Percentiles rank a stretch among this genome's conserved stretches.
Conservation (phyloP, 2,888 invertebrate genomes). For the Agrilus cyanescens region DNA sequence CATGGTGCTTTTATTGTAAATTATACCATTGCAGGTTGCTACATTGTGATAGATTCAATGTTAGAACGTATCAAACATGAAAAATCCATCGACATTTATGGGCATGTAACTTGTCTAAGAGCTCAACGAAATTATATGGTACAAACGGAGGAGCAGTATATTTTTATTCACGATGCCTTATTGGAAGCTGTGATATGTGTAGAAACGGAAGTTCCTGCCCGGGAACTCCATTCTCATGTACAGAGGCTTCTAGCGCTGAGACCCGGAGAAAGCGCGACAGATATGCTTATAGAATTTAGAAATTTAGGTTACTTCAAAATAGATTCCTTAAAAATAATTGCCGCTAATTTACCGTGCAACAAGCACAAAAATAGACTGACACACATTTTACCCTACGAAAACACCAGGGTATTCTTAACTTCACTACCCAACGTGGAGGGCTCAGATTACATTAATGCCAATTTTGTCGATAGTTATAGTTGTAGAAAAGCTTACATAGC, state of each 20-base stretch:
- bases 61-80: slow-evolving; percentile 93
- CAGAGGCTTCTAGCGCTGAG: slow-evolving; percentile 87
- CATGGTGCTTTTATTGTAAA: slow-evolving; percentile 47
- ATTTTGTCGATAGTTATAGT: slow-evolving; percentile 92
- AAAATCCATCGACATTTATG: slow-evolving; percentile 97
- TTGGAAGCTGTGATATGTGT: slow-evolving; percentile 95
- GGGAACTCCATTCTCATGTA: slow-evolving; percentile 88
- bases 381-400: slow-evolving; percentile 95
- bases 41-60: slow-evolving; percentile 99
- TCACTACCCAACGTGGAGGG: slow-evolving; percentile 85
- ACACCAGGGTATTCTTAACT: slow-evolving; percentile 83
- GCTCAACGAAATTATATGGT: slow-evolving; percentile 99
- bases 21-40: slow-evolving; percentile 52
- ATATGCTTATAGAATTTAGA: slow-evolving; percentile 88
- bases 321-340: slow-evolving; percentile 86
- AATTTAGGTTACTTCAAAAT: slow-evolving; percentile 78
- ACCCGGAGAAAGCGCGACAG: slow-evolving; percentile 75
- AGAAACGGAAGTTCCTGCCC: slow-evolving; percentile 90
- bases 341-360: slow-evolving; percentile 93
- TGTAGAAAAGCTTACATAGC: slow-evolving; percentile 93
- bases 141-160: slow-evolving; percentile 99
- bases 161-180: slow-evolving; percentile 97
- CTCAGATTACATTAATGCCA: slow-evolving; percentile 98
- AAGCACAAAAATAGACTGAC: slow-evolving; percentile 97
- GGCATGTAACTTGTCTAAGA: slow-evolving; percentile 96